These are phyloP conservation scores for Nannoperca australis DNA, from an alignment of 2,797 vertebrate species.

Conservation along the genomic window DNA sequence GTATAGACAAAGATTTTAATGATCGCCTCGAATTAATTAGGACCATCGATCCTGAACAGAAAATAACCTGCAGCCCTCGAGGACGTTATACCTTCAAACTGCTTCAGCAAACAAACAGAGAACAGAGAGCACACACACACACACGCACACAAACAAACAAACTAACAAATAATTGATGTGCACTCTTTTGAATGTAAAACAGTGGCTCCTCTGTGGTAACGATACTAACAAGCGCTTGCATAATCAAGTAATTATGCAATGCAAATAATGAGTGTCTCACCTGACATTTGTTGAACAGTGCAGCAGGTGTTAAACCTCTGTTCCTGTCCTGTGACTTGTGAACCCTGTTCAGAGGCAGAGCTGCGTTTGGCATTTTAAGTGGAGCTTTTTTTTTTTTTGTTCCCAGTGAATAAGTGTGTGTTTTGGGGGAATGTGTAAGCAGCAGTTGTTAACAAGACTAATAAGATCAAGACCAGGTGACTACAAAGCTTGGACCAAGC, in stretches of 20 bases:
- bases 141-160: not conserved
- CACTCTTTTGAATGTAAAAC: constrained; percentile 40
- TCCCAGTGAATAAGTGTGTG: constrained; percentile 3
- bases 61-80: constrained; percentile 23
- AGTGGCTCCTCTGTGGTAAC: constrained; percentile 40
- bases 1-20: constrained; percentile 30
- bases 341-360: constrained; percentile 27
- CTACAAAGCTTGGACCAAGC: constrained; percentile 12
- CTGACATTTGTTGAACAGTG: constrained; percentile 61
- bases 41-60: constrained; percentile 26
- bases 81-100: constrained; percentile 15
- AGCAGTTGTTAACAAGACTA: constrained; percentile 42
- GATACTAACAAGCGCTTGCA: constrained; percentile 58
- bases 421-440: not conserved
- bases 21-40: constrained; percentile 33
- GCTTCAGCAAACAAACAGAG: constrained; percentile 2
- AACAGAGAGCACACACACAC: not conserved
- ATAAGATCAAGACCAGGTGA: constrained; percentile 23
- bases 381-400: not conserved
- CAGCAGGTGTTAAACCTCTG: constrained; percentile 66
- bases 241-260: constrained; percentile 63
- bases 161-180: constrained; percentile 19
- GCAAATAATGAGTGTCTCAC: constrained; percentile 64
- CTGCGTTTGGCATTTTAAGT: constrained; percentile 56
- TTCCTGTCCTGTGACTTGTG: constrained; percentile 58